Evolutionary conservation across 2,797 vertebrate genomes (phyloP), one percentile per base, ranked within the genome.

Genomic region (Amblyraja radiata): DNA sequence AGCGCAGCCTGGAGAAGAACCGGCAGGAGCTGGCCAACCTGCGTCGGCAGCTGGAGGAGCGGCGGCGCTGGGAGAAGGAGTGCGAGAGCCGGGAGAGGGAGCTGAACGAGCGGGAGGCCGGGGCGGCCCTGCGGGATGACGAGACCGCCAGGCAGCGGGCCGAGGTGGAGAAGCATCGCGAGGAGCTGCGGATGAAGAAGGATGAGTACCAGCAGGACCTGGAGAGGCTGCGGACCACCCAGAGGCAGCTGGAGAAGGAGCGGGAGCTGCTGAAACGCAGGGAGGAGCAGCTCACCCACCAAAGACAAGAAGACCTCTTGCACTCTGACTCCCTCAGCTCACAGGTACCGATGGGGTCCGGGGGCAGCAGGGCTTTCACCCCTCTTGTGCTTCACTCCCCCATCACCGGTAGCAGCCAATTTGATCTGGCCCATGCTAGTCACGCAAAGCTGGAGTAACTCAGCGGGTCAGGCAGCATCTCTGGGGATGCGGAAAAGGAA

Each of bases 1-100:
- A 99, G 96, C 98, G 99, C 93, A 99, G 97, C 95, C 95, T 99
- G 95, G 98, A 99, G 95, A 98, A 98, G 95, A 98, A 99, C 95
- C 97, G 99, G 54, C 98, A 99, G 96, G 99, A 99, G 93, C 90
- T 98, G 94, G 97, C 98, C 21, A 96, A 98, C 93, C 97, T 99
- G 94, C 98, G 98, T 95, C 97, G 97, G 94, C 98, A 98, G 94
- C 98, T 96, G 78, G 98, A 98, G 94, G 98, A 99, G 95, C 97
- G 95, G 93, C 95, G 96, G 63, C 95, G 94, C 58, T 96, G 95
- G 21, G 98, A 99, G 95, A 97, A 95, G 21, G 97, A 98, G 93
- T 99, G 97, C 97, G 98, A 98, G 93, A 94, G 93, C 0, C 96
- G 96, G 1, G 98, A 99, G 93, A 95, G 96, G 93, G 97, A 97